Evolutionary conservation across 2,888 invertebrate genomes (phyloP).

Genomic region (Lathronympha strigana): DNA sequence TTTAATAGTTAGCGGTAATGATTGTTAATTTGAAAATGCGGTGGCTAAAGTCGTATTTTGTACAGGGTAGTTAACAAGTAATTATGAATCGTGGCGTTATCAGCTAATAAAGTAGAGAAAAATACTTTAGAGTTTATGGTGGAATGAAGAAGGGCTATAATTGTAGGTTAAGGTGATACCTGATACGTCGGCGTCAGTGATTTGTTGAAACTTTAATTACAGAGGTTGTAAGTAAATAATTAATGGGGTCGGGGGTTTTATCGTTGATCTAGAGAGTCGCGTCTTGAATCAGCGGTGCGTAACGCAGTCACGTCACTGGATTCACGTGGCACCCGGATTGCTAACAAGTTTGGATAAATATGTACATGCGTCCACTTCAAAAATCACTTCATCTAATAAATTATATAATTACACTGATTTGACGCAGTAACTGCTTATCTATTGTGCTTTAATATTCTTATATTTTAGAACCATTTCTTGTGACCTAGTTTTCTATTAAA

Average conservation of each 20-base stretch:
- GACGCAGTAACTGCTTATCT: too few species aligned
- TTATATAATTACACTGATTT: too few species aligned
- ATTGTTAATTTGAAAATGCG: conserved; percentile 16
- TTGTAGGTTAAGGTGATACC: conserved; percentile 52
- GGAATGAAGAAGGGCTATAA: conserved; percentile 36
- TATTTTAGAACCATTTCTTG: too few species aligned
- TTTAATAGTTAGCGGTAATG: conserved; percentile 5
- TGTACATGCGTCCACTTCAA: not conserved
- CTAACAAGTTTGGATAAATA: conserved; percentile 4
- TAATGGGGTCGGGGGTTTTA: conserved; percentile 70
- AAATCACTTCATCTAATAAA: too few species aligned
- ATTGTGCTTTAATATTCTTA: too few species aligned
- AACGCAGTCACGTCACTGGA: conserved; percentile 4
- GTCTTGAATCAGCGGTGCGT: conserved; percentile 35
- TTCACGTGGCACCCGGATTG: conserved; percentile 7
- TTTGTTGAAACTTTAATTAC: conserved; percentile 79
- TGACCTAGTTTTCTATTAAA: too few species aligned
- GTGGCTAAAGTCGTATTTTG: conserved; percentile 3
- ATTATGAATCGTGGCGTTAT: conserved; percentile 36
- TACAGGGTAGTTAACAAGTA: conserved; percentile 5
- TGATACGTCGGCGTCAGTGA: conserved; percentile 63
- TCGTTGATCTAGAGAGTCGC: conserved; percentile 42
- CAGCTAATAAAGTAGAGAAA: conserved; percentile 35
- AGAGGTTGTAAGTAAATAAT: conserved; percentile 59
- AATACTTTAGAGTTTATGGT: conserved; percentile 26